Evolutionary conservation across 2,888 invertebrate species (phyloP).

Genomic region (Trichacis sp.): DNA sequence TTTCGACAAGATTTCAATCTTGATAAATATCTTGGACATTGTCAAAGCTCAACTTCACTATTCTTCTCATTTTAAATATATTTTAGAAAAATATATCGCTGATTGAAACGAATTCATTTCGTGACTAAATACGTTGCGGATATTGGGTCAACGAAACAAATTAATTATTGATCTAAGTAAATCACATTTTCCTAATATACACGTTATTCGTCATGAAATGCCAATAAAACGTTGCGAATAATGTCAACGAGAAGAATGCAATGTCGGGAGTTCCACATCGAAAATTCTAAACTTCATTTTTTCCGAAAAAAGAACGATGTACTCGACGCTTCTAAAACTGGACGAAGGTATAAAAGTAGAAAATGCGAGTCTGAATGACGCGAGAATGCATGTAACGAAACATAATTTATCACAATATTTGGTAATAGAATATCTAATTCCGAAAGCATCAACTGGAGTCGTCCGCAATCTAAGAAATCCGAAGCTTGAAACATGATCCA

Average conservation of each 20-base stretch:
- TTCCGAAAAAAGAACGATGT: background rate
- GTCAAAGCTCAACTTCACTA: background rate
- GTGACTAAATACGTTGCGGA: background rate
- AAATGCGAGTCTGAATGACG: slow-evolving; percentile 49
- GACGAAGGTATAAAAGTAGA: slow-evolving; percentile 56
- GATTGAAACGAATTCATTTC: background rate
- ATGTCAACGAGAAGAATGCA: background rate
- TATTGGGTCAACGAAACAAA: background rate
- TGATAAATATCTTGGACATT: background rate
- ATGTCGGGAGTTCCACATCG: background rate
- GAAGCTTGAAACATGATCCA: no score
- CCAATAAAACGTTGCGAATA: no score
- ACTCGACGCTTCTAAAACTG: slow-evolving; percentile 13
- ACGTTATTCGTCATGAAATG: no score
- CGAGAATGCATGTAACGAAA: background rate
- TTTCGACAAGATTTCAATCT: background rate
- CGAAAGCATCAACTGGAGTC: no score
- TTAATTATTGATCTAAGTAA: background rate
- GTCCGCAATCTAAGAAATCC: no score
- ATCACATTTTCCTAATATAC: background rate
- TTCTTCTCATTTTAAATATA: background rate
- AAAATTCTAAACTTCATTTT: background rate
- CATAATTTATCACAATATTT: no score
- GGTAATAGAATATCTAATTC: no score
- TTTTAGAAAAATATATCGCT: slow-evolving; percentile 4